Percentiles rank a stretch among this genome's conserved stretches.
These are phyloP conservation scores for Aradophagus sp. DNA, from an alignment of 1,140 invertebrate genomes.

Conservation along the genomic window DNA sequence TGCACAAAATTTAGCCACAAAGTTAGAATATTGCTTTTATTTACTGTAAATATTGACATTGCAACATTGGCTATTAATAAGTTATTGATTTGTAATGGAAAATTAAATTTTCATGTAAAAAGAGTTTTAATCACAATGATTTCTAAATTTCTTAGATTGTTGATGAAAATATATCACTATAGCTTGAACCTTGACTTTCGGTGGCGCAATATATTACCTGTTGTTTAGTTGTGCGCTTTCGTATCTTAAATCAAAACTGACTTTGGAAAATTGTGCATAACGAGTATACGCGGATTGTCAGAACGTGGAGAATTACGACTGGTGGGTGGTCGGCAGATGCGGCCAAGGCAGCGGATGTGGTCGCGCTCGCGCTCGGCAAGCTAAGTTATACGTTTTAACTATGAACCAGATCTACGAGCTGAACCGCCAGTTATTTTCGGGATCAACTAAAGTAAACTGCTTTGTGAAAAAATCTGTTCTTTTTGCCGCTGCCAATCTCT, in stretches of 20 bases:
- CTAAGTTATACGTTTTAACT: constrained; percentile 56
- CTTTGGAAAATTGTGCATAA: constrained; percentile 50
- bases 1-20: no score
- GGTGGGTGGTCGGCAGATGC: constrained; percentile 68
- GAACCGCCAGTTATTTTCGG: constrained; percentile 61
- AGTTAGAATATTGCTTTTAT: no score
- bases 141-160: no score
- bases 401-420: constrained; percentile 53
- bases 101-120: no score
- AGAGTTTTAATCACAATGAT: no score
- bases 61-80: no score
- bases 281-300: constrained; percentile 53
- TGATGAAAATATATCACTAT: no score
- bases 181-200: no score
- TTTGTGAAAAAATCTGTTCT: constrained; percentile 26
- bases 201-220: no score
- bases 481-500: no score
- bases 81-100: no score
- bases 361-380: constrained; percentile 48
- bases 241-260: constrained; percentile 43
- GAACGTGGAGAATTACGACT: constrained; percentile 57
- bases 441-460: constrained; percentile 44
- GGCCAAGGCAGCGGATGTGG: constrained; percentile 65
- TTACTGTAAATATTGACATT: no score
- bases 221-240: constrained; percentile 17